Base-by-base conservation (phyloP, 2,888 invertebrate species). In the Morinoia aosen region DNA sequence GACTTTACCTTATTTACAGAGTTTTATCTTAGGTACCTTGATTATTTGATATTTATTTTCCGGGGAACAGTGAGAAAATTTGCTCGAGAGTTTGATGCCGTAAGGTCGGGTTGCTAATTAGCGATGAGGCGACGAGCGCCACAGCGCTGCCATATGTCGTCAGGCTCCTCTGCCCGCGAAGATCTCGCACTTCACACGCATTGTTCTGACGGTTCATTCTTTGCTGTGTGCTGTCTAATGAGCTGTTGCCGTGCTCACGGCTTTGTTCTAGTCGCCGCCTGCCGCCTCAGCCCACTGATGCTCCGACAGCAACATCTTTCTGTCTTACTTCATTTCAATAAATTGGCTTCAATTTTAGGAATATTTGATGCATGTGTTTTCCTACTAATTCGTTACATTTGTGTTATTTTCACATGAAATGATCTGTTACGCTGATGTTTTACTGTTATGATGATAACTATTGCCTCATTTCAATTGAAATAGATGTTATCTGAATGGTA, bases 51-150 rank as follows among this genome's bases (percentile, higher is more conserved):
- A 76, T 76, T 76, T 33, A 76, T 76, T 76, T 33, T 76, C 25
- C 33, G 25, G 76, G 2, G 76, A 76, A 76, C 25, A 76, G 19
- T 33, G 25, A 8, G 76, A 33, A 76, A 76, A 25, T 76, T 76
- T 33, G 76, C 76, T 33, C 2, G 19, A 76, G 76, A 76, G 76
- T 76, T 76, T 76, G 76, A 76, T 33, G 76, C 76, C 10, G 76
- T 33, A 3, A 57, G 93, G 14, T 93, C 93, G 48, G 93, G 25
- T 93, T 93, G 57, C 93, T 93, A 93, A 93, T 93, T 93, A 93
- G 58, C 57, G 25, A 40, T 11, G 93, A 93, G 93, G 58, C 57
- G 25, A 40, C 2, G 93, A 93, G 93, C 56, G 25, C 25, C 33
- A 33, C 2, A 8, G 76, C 10, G 16, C 25, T 76, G 8, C 25